phyloP scores from a whole-genome alignment of 2,797 vertebrate species.

The Rhodeus uyekii region DNA sequence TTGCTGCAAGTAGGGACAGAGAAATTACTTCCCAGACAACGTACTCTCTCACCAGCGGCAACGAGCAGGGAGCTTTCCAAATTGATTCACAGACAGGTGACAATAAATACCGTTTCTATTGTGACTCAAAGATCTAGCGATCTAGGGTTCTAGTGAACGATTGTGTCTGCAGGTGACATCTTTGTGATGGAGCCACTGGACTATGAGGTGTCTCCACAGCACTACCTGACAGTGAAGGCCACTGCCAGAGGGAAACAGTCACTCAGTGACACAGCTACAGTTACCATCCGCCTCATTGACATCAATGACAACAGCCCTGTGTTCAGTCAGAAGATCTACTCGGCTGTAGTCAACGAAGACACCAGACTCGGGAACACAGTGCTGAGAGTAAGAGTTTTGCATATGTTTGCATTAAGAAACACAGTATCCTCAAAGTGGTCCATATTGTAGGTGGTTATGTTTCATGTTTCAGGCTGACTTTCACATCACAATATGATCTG shows the following conservation, averaged over 20 bases:
- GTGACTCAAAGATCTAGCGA: neutral
- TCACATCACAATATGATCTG: neutral
- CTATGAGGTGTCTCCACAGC: constrained; percentile 80
- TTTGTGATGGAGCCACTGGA: constrained; percentile 83
- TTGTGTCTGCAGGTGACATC: constrained; percentile 72
- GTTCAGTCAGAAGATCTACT: constrained; percentile 83
- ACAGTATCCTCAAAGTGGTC: neutral
- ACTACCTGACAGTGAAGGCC: constrained; percentile 85
- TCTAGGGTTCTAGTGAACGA: neutral
- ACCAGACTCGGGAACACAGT: constrained; percentile 75
- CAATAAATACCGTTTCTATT: neutral
- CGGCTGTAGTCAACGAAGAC: constrained; percentile 81
- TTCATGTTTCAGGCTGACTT: neutral
- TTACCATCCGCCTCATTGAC: constrained; percentile 82
- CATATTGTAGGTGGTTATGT: neutral
- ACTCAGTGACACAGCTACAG: constrained; percentile 80
- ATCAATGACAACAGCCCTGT: constrained; percentile 83
- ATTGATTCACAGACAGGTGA: constrained; percentile 83
- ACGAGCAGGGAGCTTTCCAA: constrained; percentile 84
- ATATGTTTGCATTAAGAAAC: constrained; percentile 13
- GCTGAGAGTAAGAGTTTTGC: constrained; percentile 68
- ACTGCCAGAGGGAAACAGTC: constrained; percentile 78
- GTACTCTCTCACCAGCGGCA: constrained; percentile 82
- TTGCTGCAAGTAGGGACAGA: constrained; percentile 80
- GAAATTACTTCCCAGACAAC: constrained; percentile 81